Evolutionary conservation across 2,888 invertebrate species (phyloP).

Genomic region (Andrena flavipes): DNA sequence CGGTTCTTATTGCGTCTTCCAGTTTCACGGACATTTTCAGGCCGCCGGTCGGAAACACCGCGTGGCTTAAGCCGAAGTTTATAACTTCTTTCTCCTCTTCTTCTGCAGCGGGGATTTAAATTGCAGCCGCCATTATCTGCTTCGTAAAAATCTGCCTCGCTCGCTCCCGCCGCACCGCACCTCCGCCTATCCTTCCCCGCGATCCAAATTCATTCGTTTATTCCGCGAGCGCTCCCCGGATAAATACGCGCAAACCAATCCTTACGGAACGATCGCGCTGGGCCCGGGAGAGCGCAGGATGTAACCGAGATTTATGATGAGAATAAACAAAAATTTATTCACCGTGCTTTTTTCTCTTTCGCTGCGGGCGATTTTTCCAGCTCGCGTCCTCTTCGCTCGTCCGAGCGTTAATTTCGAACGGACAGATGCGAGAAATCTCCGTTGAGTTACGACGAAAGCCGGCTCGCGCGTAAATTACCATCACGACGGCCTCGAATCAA

Average conservation of each 20-base stretch:
- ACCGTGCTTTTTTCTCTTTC: background rate
- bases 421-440: slow-evolving; percentile 1
- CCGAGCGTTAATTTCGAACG: slow-evolving; percentile 15
- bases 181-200: background rate
- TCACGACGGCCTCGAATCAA: background rate
- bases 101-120: slow-evolving; percentile 48
- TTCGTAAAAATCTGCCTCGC: slow-evolving; percentile 59
- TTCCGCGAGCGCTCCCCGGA: slow-evolving; percentile 23
- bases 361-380: slow-evolving; percentile 3
- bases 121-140: slow-evolving; percentile 62
- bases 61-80: slow-evolving; percentile 50
- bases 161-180: background rate
- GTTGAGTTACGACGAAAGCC: background rate
- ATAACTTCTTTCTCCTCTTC: slow-evolving; percentile 44
- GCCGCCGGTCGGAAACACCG: slow-evolving; percentile 47
- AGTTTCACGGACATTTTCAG: slow-evolving; percentile 30
- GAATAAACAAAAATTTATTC: slow-evolving; percentile 37
- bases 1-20: slow-evolving; percentile 4
- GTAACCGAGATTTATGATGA: slow-evolving; percentile 43
- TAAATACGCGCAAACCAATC: slow-evolving; percentile 46
- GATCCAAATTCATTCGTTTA: slow-evolving; percentile 59
- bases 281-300: background rate
- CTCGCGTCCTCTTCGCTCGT: background rate
- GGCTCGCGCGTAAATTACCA: background rate
- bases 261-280: slow-evolving; percentile 25